phyloP scores from a whole-genome alignment of 1,140 invertebrate species.

The Neodiprion lecontei region DNA sequence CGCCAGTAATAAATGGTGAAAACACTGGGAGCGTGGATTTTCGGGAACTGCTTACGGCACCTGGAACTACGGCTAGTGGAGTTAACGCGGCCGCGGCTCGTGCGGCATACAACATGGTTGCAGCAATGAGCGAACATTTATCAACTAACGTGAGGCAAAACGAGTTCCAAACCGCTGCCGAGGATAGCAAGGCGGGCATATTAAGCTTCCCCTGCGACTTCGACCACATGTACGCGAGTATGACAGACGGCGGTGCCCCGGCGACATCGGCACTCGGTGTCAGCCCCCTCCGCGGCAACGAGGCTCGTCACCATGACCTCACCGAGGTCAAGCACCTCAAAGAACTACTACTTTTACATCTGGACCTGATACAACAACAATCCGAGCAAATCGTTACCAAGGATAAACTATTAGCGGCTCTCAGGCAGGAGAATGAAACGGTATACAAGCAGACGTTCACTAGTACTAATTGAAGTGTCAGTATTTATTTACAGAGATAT shows the following conservation, averaged over 20 bases:
- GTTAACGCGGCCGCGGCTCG: slow-evolving; percentile 20
- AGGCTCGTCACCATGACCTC: slow-evolving; percentile 60
- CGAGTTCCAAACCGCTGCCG: slow-evolving; percentile 32
- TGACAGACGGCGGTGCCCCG: slow-evolving; percentile 53
- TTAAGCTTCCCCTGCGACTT: slow-evolving; percentile 60
- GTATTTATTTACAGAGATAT: not conserved
- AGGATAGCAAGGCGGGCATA: slow-evolving; percentile 48
- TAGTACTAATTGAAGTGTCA: not conserved
- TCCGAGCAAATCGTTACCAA: slow-evolving; percentile 73
- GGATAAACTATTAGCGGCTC: slow-evolving; percentile 68
- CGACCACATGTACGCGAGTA: slow-evolving; percentile 66
- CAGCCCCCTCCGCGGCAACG: slow-evolving; percentile 52
- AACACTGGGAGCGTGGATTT: slow-evolving; percentile 34
- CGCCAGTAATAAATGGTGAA: slow-evolving; percentile 46
- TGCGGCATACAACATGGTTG: slow-evolving; percentile 55
- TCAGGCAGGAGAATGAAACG: slow-evolving; percentile 73
- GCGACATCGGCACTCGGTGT: slow-evolving; percentile 46
- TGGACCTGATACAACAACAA: slow-evolving; percentile 78
- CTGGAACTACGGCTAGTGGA: slow-evolving; percentile 17
- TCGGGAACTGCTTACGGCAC: slow-evolving; percentile 24
- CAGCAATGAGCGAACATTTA: slow-evolving; percentile 60
- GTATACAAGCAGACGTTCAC: slow-evolving; percentile 52
- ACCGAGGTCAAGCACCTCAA: slow-evolving; percentile 70
- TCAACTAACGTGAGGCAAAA: slow-evolving; percentile 53
- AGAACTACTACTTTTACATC: slow-evolving; percentile 72